Base-by-base conservation (phyloP, 2,888 invertebrate species). In the Perithous albicinctus region DNA sequence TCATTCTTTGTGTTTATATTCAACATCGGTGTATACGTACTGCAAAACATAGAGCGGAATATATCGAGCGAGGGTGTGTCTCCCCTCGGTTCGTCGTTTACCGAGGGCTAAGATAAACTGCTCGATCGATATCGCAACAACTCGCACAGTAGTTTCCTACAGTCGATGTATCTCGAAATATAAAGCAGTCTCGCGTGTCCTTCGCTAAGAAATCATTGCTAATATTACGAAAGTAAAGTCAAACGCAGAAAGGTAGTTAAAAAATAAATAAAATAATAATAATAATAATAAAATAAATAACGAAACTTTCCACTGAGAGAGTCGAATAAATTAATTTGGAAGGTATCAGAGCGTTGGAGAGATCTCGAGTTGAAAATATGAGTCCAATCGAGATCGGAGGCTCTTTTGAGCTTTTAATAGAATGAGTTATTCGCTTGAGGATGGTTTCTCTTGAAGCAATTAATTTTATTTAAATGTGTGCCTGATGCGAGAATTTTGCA, bases 21-120 rank as follows among this genome's bases (percentile, higher is more conserved):
- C 35, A 15, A 18, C 41, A 15, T 35, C 7, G 8, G 18, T 56
- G 8, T 23, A 10, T n/a, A 29, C 18, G n/a, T n/a, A n/a, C 35
- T 66, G 43, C 2, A 43, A 38, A 64, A 64, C 46, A 54, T 35
- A 46, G 26, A 29, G 38, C n/a, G 18, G 35, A 54, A 35, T 29
- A 48, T 73, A 72, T 77, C 67, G 80, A 80, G 61, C 56, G 72
- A 35, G 81, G 77, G 81, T 77, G 81, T 78, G 81, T 73, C 81
- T 56, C 38, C 41, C 61, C 64, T 73, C 41, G 76, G 72, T 66
- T 77, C 67, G 63, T 69, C 80, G 80, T 77, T 81, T 78, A 77
- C 73, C 67, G 73, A 69, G 63, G 46, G 54, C 38, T 69, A 69
- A 81, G 81, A 81, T 81, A 81, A 81, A 81, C 81, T 56, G 73